A percentile compares a stretch with the other conserved stretches of the same genome.
phyloP scores from a whole-genome alignment of 1,140 invertebrate species.

The Ceratosolen solmsi region DNA sequence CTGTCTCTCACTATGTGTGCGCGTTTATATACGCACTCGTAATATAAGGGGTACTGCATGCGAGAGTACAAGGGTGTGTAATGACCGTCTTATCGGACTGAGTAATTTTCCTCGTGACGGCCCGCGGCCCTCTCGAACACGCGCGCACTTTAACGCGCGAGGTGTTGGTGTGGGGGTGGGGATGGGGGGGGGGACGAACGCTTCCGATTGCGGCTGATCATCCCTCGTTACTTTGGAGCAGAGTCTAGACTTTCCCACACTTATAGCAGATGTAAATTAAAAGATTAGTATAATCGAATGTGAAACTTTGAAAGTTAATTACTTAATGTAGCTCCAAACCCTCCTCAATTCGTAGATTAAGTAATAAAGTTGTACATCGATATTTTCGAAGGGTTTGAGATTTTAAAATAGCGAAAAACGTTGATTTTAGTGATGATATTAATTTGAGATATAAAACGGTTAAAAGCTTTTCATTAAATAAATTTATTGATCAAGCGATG shows the following conservation, averaged over 20 bases:
- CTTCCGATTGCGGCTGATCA: not conserved
- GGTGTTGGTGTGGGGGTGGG: too few species aligned
- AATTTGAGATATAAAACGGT: not conserved
- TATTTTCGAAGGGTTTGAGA: not conserved
- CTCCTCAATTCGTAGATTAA: not conserved
- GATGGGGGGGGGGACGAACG: not conserved
- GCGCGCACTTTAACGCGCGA: not conserved
- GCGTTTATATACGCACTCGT: not conserved
- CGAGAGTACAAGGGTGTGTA: too few species aligned
- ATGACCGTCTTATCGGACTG: not conserved
- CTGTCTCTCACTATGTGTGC: not conserved
- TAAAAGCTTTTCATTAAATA: not conserved
- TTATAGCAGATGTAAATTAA: not conserved
- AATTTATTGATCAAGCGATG: not conserved
- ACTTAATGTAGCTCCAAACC: not conserved
- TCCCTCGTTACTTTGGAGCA: not conserved
- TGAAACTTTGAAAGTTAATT: not conserved
- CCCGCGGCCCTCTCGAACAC: not conserved
- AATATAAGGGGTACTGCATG: too few species aligned
- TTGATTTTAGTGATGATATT: not conserved
- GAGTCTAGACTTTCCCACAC: not conserved
- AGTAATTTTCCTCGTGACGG: conserved; percentile 6
- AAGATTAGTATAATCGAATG: not conserved
- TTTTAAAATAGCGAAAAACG: not conserved
- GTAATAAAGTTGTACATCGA: not conserved